Base-by-base conservation (phyloP, 2,797 vertebrate species). In the Spheniscus humboldti region DNA sequence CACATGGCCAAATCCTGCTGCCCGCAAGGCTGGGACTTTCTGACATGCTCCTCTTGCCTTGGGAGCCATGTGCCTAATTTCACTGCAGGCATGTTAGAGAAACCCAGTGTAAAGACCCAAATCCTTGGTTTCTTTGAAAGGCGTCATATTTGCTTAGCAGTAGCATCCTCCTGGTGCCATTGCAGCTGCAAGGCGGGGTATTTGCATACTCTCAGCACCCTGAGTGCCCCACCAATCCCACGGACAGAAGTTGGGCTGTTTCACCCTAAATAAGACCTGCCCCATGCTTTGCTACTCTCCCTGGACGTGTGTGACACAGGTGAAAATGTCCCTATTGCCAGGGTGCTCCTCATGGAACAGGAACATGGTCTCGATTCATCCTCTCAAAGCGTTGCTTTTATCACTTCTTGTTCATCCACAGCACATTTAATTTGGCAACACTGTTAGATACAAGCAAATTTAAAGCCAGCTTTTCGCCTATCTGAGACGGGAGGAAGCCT, bases 281-380 rank as follows among this genome's bases (percentile, higher is more conserved):
- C 50, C 16, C n/a, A 16, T 23, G n/a, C 9, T 87, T 79, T 81
- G 67, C 24, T 55, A 12, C 39, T 50, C 22, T 37, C 33, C 43
- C 47, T 50, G n/a, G 24, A 53, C 1, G 0, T 1, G 1, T 48
- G 63, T 64, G 50, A 39, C 43, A 73, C 0, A 2, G 6, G 6
- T 57, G 52, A 35, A 86, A 73, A 79, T 11, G 33, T 60, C 37
- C 24, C 25, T 67, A 8, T 30, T 80, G 23, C 39, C 52, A 41
- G n/a, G 14, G 18, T 64, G 28, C 13, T 72, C 11, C 13, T 68
- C 2, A 4, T 60, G 52, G 35, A 53, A 72, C 6, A 18, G 24
- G 20, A 81, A 59, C 8, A 8, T 27, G 10, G 17, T 47, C 53
- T 47, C 1, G 0, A 12, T 33, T 78, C 37, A 60, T 64, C 35